These are phyloP conservation scores for Temnothorax nylanderi DNA, from an alignment of 1,140 invertebrate species.

Conservation along the genomic window DNA sequence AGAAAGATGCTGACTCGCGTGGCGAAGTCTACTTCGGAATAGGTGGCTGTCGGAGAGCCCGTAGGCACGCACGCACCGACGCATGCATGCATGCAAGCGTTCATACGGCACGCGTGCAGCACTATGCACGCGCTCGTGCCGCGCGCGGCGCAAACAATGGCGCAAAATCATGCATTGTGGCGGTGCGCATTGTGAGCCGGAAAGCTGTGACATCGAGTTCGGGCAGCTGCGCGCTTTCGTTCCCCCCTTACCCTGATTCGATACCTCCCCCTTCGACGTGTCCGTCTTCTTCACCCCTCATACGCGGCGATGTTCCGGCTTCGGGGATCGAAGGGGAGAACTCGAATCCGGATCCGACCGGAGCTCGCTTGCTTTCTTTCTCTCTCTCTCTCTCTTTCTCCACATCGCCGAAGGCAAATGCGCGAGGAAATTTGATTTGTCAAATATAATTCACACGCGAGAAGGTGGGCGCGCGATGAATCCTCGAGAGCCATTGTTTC, in stretches of 20 bases:
- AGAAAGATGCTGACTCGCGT: conserved; percentile 59
- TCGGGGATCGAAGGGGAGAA: conserved; percentile 51
- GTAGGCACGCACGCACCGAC: conserved; percentile 50
- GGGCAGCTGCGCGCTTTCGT: conserved; percentile 76
- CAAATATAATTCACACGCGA: conserved; percentile 52
- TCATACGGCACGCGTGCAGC: conserved; percentile 78
- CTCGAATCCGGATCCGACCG: conserved; percentile 62
- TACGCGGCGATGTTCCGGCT: conserved; percentile 58
- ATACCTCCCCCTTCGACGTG: conserved; percentile 34
- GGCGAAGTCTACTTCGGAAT: conserved; percentile 21
- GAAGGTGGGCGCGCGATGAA: conserved; percentile 35
- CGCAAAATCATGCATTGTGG: conserved; percentile 84
- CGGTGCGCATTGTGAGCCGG: conserved; percentile 78
- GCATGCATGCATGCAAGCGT: conserved; percentile 50
- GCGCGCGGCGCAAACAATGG: conserved; percentile 79
- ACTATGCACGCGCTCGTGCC: conserved; percentile 47
- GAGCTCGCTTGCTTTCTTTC: background rate
- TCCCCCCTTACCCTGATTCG: conserved; percentile 53
- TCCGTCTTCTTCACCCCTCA: conserved; percentile 57
- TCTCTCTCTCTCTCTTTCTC: background rate
- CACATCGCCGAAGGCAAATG: conserved; percentile 59
- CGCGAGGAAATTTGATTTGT: conserved; percentile 68
- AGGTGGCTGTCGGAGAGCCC: conserved; percentile 24
- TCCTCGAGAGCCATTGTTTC: conserved; percentile 49
- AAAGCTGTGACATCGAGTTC: conserved; percentile 84